Percentiles rank a stretch among this genome's conserved stretches.
Evolutionary conservation across 2,888 invertebrate genomes (phyloP).

Genomic region (Tachystola acroxantha): DNA sequence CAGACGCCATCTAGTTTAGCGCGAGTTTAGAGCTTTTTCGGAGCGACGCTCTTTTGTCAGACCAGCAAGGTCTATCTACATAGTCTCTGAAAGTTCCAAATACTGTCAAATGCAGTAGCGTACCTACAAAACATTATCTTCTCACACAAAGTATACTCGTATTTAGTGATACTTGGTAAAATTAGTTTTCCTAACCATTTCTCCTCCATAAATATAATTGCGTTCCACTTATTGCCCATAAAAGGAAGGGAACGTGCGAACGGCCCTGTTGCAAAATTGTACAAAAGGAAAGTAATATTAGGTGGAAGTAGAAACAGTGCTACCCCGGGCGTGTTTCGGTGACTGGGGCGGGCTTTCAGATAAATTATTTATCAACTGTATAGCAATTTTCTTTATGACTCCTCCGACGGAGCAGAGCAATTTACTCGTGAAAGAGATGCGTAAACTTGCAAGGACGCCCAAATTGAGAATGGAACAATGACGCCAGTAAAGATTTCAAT

Average conservation of each 20-base stretch:
- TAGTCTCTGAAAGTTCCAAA: too few relatives aligned
- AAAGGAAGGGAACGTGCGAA: constrained; percentile 76
- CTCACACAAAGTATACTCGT: constrained; percentile 18
- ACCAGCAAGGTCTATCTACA: too few relatives aligned
- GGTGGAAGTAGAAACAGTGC: constrained; percentile 63
- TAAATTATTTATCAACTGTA: constrained; percentile 79
- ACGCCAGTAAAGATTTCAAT: constrained; percentile 64
- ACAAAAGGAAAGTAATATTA: constrained; percentile 78
- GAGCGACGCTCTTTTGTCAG: too few relatives aligned
- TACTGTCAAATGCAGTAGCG: too few relatives aligned
- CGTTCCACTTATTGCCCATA: constrained; percentile 78
- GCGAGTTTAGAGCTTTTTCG: too few relatives aligned
- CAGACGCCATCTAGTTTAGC: too few relatives aligned
- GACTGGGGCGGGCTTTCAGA: constrained; percentile 76
- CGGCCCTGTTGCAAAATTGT: constrained; percentile 76
- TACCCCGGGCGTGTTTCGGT: constrained; percentile 68
- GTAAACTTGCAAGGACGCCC: constrained; percentile 73
- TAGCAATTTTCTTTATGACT: constrained; percentile 79
- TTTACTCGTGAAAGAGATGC: constrained; percentile 75
- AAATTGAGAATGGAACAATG: constrained; percentile 69
- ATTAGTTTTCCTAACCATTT: constrained; percentile 73
- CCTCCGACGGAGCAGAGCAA: constrained; percentile 76
- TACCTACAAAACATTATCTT: constrained; percentile 4
- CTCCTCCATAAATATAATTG: constrained; percentile 76
- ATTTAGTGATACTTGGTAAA: constrained; percentile 59